phyloP scores from a whole-genome alignment of 2,888 invertebrate species.

The Xylophagus ater region DNA sequence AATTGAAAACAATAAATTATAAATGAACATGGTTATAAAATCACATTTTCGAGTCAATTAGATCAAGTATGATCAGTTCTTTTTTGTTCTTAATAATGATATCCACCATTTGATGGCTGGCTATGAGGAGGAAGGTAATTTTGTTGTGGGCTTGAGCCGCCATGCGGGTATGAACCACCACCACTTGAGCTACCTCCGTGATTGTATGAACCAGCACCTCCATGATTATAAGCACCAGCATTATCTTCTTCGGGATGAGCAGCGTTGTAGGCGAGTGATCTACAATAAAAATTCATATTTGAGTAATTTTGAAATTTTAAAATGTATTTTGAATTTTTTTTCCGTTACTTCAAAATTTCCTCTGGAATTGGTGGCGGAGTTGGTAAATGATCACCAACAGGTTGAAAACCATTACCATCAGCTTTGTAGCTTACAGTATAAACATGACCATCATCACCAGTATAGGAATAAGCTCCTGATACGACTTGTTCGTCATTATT shows the following conservation, averaged over 20 bases:
- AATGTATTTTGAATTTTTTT: neutral
- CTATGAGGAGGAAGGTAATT: conserved; percentile 30
- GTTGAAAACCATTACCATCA: conserved; percentile 66
- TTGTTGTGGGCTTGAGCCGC: conserved; percentile 20
- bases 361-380: conserved; percentile 63
- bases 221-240: conserved; percentile 2
- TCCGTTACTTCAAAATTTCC: conserved; percentile 20
- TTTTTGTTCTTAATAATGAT: conserved; percentile 14
- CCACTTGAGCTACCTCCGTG: conserved; percentile 2
- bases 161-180: neutral
- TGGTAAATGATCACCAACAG: conserved; percentile 65
- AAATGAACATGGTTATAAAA: too few relatives aligned
- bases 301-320: neutral
- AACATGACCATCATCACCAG: conserved; percentile 49
- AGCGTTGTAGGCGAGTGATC: conserved; percentile 18
- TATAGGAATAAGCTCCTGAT: conserved; percentile 51
- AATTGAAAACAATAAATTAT: too few relatives aligned
- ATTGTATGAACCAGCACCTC: conserved; percentile 7
- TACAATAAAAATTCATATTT: conserved; percentile 1
- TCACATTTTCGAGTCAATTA: too few relatives aligned
- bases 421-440: conserved; percentile 58
- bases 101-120: conserved; percentile 13
- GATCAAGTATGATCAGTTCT: too few relatives aligned
- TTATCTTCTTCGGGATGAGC: conserved; percentile 14
- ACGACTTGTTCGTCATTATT: conserved; percentile 50